Conservation (phyloP, 2,797 vertebrate genomes). For the Apogon hyalosoma region DNA sequence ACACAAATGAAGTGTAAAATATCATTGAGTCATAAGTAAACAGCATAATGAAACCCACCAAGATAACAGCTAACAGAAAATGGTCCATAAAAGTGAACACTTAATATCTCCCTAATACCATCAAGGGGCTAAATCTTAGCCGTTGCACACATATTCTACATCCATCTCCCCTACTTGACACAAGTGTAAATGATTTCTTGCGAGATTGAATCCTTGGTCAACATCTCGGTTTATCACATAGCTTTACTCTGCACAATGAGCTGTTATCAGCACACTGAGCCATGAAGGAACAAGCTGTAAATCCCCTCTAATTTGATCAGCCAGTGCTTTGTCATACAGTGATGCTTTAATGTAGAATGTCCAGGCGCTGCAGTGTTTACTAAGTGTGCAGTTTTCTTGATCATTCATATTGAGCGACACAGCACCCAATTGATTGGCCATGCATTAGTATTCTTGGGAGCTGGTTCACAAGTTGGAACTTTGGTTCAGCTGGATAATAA, state of each 20-base stretch:
- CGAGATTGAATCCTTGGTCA: slow-evolving; percentile 73
- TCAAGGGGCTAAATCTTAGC: slow-evolving; percentile 57
- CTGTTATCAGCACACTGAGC: slow-evolving; percentile 67
- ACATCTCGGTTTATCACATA: slow-evolving; percentile 74
- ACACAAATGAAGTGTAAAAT: slow-evolving; percentile 50
- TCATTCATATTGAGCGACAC: slow-evolving; percentile 85
- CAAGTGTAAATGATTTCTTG: slow-evolving; percentile 63
- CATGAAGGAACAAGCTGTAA: slow-evolving; percentile 74
- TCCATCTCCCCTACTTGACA: slow-evolving; percentile 62
- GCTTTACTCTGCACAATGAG: slow-evolving; percentile 62
- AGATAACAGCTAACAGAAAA: slow-evolving; percentile 66
- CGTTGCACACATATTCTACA: slow-evolving; percentile 62
- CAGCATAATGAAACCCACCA: slow-evolving; percentile 61
- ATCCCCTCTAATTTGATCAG: slow-evolving; percentile 84
- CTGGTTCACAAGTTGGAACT: slow-evolving; percentile 62
- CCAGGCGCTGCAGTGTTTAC: slow-evolving; percentile 76
- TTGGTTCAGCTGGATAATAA: slow-evolving; percentile 72
- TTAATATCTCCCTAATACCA: slow-evolving; percentile 64
- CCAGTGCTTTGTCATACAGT: slow-evolving; percentile 78
- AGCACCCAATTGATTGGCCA: slow-evolving; percentile 77
- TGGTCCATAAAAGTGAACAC: slow-evolving; percentile 62
- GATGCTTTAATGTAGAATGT: slow-evolving; percentile 74
- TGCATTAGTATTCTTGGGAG: slow-evolving; percentile 82
- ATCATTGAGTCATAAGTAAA: slow-evolving; percentile 64
- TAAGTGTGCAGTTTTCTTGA: slow-evolving; percentile 82